Evolutionary conservation across 2,113 vertebrate species (phyloP).

Genomic region (Pica pica): DNA sequence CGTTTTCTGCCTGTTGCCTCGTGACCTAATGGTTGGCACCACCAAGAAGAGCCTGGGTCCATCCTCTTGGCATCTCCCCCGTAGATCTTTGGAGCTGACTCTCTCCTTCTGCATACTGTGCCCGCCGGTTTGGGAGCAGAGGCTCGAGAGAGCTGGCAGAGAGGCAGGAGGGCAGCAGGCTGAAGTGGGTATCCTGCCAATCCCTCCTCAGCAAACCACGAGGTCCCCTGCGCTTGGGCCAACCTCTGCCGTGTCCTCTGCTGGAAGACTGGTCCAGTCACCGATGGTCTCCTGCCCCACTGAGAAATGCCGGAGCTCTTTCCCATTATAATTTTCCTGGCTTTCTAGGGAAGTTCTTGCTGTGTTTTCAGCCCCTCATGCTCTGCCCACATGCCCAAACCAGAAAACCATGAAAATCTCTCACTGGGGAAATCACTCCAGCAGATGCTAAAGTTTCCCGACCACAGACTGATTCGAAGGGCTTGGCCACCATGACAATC

Average conservation of each 20-base stretch:
- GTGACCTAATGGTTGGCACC: neutral
- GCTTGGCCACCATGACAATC: neutral
- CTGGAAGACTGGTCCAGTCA: neutral
- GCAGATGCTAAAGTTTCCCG: neutral
- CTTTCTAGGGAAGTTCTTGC: neutral
- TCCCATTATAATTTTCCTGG: fast-evolving
- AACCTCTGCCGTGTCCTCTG: neutral
- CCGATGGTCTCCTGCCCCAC: fast-evolving
- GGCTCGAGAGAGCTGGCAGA: neutral
- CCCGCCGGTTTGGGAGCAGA: neutral
- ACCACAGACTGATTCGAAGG: neutral
- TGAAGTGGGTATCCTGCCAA: fast-evolving
- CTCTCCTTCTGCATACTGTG: fast-evolving
- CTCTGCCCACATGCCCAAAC: neutral
- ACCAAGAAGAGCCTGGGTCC: neutral
- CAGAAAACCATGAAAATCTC: neutral
- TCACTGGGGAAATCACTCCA: neutral
- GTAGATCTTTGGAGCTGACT: too few relatives aligned
- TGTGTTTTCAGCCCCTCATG: neutral
- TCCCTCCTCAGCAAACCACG: neutral
- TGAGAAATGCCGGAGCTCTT: fast-evolving
- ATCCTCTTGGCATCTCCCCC: neutral
- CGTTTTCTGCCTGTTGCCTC: neutral
- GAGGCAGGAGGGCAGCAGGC: neutral
- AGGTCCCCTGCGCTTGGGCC: too few relatives aligned